Evolutionary conservation across 2,888 invertebrate genomes (phyloP).

Genomic region (Trissolcus japonicus): DNA sequence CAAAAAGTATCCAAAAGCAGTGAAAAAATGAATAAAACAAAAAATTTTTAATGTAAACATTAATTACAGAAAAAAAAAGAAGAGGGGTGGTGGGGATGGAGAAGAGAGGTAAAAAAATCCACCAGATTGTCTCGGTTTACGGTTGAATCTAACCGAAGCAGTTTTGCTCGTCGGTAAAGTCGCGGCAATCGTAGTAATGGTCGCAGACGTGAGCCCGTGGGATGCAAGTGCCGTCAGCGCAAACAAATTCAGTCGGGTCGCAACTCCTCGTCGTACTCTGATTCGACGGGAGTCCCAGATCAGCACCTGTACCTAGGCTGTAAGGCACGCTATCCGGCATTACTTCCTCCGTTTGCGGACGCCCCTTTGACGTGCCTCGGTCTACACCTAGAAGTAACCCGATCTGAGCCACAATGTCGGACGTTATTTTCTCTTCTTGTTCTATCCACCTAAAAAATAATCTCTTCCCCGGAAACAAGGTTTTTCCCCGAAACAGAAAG

Average conservation of each 20-base stretch:
- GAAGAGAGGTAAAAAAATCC: conserved; percentile 44
- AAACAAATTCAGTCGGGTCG: conserved; percentile 78
- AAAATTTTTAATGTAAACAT: too few species aligned
- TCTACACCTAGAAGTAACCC: conserved; percentile 74
- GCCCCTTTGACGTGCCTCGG: conserved; percentile 69
- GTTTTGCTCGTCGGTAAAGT: conserved; percentile 93
- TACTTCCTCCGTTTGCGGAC: conserved; percentile 64
- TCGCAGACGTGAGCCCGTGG: conserved; percentile 88
- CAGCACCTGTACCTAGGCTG: conserved; percentile 76
- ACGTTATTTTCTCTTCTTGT: conserved; percentile 8
- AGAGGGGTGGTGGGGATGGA: too few species aligned
- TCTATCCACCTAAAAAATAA: neutral
- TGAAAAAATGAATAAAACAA: too few species aligned
- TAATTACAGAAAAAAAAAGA: too few species aligned
- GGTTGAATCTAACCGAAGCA: conserved; percentile 81
- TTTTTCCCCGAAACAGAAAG: too few species aligned
- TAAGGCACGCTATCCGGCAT: conserved; percentile 63
- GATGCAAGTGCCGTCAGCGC: conserved; percentile 86
- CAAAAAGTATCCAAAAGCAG: too few species aligned
- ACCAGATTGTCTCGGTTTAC: conserved; percentile 69
- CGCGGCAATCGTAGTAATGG: conserved; percentile 92
- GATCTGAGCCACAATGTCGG: conserved; percentile 68
- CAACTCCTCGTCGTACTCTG: conserved; percentile 71
- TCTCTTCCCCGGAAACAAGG: neutral
- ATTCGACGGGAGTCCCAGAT: conserved; percentile 64